These are phyloP conservation scores for Phalacrocorax pelagicus DNA, from an alignment of 2,113 vertebrate genomes.

Conservation along the genomic window DNA sequence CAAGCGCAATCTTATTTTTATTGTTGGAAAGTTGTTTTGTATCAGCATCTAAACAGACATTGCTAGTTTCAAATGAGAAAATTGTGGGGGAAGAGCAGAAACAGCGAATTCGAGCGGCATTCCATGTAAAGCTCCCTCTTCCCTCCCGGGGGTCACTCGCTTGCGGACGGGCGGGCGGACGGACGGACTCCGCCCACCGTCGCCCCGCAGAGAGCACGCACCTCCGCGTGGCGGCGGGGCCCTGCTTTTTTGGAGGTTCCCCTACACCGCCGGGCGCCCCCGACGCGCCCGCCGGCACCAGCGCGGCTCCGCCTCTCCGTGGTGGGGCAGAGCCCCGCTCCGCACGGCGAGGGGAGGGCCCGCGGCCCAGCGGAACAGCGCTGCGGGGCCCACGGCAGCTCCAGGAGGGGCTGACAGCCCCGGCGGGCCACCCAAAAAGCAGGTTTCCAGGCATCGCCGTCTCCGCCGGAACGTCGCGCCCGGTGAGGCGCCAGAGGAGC, in stretches of 20 bases:
- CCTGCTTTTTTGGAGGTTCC: too few species aligned
- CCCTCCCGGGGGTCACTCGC: background rate
- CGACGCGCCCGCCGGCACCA: accelerated
- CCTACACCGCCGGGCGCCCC: background rate
- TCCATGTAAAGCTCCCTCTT: accelerated
- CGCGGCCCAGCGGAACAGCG: background rate
- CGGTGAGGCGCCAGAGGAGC: background rate
- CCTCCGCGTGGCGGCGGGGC: accelerated
- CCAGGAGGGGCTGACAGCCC: accelerated
- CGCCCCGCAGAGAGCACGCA: background rate
- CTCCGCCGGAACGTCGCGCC: too few species aligned
- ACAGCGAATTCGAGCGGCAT: accelerated
- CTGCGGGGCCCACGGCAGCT: background rate
- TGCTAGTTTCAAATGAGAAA: background rate
- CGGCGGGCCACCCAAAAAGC: too few species aligned
- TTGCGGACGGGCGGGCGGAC: background rate
- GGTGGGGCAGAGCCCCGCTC: too few species aligned
- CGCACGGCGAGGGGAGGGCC: accelerated
- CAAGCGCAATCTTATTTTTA: accelerated
- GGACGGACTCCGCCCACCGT: accelerated
- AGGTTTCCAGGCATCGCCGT: too few species aligned
- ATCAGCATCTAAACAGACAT: too few species aligned
- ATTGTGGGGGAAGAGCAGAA: accelerated
- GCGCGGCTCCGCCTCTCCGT: background rate
- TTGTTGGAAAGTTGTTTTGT: background rate